Base-by-base conservation (phyloP, 2,797 vertebrate species). In the Leontopithecus rosalia region DNA sequence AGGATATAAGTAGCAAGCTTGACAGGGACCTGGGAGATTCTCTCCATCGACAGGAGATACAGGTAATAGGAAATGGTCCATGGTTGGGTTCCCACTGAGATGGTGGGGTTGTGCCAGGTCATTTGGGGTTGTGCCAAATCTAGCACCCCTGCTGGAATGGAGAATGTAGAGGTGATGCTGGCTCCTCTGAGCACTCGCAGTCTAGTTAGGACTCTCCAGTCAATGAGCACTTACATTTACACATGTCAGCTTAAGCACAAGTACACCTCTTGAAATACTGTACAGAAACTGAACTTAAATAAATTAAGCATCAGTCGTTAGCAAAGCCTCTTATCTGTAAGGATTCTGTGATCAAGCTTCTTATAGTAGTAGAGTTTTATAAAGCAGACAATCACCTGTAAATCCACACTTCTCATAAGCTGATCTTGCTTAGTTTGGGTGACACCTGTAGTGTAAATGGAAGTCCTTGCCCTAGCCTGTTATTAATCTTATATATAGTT, bases 1-100 rank as follows among this genome's bases (percentile, higher is more conserved):
- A 99, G 93, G 98, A 98, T 94, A 98, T 99, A 95, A 98, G 98
- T 96, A 98, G 97, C 97, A 98, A 98, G 83, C 98, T 98, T 87
- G 98, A 98, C 96, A 97, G 72, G 95, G 97, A 96, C 86, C 96
- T 96, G 52, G 97, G 96, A 91, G 98, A 90, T 76, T 28, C 86
- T 91, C 30, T 82, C 43, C 91, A 52, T 41, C 89, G 3, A 17
- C 96, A 91, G 88, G 97, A 98, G 88, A 83, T 91, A 43, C 97
- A 98, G 98, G 97, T 98, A 96, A 91, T 13, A 46, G 58, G 75
- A 93, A 77, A 48, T 24, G 48, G 70, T 39, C 61, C 36, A 1
- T 2, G 55, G 48, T 2, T 7, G n/a, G 12, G 50, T 52, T 39
- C 24, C 33, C 20, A 28, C 19, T 11, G 6, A 77, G 41, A 39